A percentile compares a stretch with the other conserved stretches of the same genome.
Evolutionary conservation across 2,113 vertebrate genomes (phyloP).

Genomic region (Gila orcuttii): DNA sequence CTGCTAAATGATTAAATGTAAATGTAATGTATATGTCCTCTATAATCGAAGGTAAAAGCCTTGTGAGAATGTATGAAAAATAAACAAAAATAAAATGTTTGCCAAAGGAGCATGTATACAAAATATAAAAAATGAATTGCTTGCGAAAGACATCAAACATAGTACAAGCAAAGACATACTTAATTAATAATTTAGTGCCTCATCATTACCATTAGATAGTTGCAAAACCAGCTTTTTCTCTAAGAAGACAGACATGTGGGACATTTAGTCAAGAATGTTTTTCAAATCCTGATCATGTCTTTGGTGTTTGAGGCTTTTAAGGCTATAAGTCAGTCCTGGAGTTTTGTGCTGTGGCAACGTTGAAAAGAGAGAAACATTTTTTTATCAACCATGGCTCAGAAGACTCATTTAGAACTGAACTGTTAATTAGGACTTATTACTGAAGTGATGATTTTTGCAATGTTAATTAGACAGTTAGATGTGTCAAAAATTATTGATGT

Average conservation of each 20-base stretch:
- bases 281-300: background rate
- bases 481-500: constrained; percentile 25
- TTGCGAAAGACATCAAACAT: background rate
- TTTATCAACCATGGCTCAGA: background rate
- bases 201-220: background rate
- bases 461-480: constrained; percentile 3
- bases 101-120: background rate
- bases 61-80: background rate
- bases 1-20: no score
- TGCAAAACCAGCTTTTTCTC: background rate
- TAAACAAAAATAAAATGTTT: background rate
- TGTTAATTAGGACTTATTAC: constrained; percentile 15
- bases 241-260: background rate
- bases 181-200: background rate
- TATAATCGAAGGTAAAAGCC: background rate
- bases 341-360: background rate
- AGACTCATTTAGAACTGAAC: background rate
- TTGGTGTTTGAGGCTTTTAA: background rate
- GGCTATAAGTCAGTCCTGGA: background rate
- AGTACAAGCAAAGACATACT: background rate
- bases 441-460: constrained; percentile 1
- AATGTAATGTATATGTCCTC: background rate
- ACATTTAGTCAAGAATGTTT: background rate
- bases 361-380: background rate
- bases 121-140: background rate